These are phyloP conservation scores for Actias luna DNA, from an alignment of 2,888 invertebrate species.

Conservation along the genomic window DNA sequence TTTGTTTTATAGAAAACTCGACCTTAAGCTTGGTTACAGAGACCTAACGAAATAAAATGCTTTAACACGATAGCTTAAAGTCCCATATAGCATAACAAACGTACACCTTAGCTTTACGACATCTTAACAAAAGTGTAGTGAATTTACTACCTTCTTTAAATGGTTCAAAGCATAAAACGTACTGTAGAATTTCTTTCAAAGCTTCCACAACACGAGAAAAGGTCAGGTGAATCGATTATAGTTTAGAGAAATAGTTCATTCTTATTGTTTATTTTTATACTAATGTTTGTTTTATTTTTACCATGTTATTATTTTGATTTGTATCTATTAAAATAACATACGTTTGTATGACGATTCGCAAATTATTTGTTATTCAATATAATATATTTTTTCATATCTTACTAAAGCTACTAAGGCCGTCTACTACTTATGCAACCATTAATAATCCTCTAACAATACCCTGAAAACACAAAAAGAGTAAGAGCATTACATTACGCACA, in stretches of 20 bases:
- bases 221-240: constrained; percentile 5
- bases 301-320: neutral
- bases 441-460: constrained; percentile 71
- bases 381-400: constrained; percentile 6
- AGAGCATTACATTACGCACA: constrained; percentile 63
- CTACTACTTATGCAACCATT: constrained; percentile 67
- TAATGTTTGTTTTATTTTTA: neutral
- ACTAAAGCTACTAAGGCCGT: constrained; percentile 6
- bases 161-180: constrained; percentile 15
- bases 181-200: constrained; percentile 18
- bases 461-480: constrained; percentile 63
- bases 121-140: neutral
- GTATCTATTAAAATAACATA: neutral
- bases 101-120: neutral
- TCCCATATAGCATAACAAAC: neutral
- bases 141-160: constrained; percentile 28
- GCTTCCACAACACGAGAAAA: neutral
- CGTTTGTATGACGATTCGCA: neutral
- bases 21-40: neutral
- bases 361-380: neutral
- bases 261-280: neutral
- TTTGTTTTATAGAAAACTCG: constrained; percentile 15
- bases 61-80: neutral
- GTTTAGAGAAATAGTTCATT: neutral
- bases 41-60: neutral